phyloP scores from a whole-genome alignment of 2,797 vertebrate species.

The Clarias laeviceps region DNA sequence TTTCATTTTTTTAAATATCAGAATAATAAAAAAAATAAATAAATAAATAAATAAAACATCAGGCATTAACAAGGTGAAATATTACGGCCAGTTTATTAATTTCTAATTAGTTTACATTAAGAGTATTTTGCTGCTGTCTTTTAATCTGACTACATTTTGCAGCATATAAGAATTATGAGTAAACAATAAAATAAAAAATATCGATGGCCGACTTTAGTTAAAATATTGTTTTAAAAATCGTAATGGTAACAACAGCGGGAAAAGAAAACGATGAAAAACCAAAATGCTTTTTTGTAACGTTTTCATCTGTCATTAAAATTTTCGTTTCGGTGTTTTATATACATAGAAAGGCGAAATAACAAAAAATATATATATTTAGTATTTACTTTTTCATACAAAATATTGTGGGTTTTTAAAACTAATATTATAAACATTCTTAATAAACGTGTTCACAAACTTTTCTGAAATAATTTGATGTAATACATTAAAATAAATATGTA shows the following conservation, averaged over 20 bases:
- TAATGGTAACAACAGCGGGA: not conserved
- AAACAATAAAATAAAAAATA: not conserved
- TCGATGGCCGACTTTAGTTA: not conserved
- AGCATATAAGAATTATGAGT: not conserved
- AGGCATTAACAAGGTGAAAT: not conserved
- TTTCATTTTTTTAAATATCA: not conserved
- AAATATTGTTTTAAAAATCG: not conserved
- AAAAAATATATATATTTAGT: not conserved
- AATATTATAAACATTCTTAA: not conserved
- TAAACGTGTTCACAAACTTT: not conserved
- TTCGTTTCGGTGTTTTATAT: not conserved
- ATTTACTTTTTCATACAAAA: not conserved
- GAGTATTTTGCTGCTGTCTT: not conserved
- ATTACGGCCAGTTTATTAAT: not conserved
- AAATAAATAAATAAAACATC: too few relatives aligned
- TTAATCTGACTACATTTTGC: not conserved
- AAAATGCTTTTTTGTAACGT: not conserved
- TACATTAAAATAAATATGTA: not conserved
- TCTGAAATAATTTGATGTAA: not conserved
- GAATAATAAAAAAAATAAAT: too few relatives aligned
- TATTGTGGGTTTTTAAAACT: not conserved
- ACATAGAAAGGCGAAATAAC: not conserved
- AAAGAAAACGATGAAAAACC: not conserved
- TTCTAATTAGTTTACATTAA: not conserved
- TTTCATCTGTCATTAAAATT: not conserved